Percentiles rank a stretch among this genome's conserved stretches.
Conservation (phyloP, 2,888 invertebrate genomes). For the Tridacna gigas region DNA sequence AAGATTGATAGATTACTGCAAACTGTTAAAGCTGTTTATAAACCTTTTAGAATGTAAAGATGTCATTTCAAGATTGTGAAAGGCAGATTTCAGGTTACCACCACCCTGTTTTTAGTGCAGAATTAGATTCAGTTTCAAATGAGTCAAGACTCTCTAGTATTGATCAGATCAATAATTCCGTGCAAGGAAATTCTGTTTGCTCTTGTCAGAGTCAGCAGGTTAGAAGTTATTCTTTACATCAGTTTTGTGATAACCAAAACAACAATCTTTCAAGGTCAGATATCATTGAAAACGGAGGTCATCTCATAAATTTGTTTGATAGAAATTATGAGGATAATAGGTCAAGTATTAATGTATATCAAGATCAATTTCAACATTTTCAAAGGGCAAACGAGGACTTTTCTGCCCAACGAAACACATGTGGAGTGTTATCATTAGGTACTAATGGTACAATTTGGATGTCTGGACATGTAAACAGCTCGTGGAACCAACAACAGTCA, state of each 20-base stretch:
- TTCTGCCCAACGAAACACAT: no score
- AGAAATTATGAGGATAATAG: no score
- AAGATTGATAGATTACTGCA: background rate
- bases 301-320: no score
- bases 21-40: background rate
- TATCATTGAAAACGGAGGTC: no score
- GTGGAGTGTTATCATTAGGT: no score
- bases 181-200: background rate
- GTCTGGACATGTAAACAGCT: no score
- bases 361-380: no score
- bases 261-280: no score
- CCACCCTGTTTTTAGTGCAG: background rate
- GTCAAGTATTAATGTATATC: no score
- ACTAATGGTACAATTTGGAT: no score
- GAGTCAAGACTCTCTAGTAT: background rate
- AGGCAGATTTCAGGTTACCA: background rate
- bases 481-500: no score
- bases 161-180: background rate
- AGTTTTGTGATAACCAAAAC: background rate
- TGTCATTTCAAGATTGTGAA: background rate
- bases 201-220: background rate
- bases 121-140: background rate
- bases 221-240: background rate
- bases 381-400: no score
- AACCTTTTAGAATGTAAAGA: background rate